phyloP scores from a whole-genome alignment of 2,797 vertebrate genomes.

The Linurgus olivaceus region DNA sequence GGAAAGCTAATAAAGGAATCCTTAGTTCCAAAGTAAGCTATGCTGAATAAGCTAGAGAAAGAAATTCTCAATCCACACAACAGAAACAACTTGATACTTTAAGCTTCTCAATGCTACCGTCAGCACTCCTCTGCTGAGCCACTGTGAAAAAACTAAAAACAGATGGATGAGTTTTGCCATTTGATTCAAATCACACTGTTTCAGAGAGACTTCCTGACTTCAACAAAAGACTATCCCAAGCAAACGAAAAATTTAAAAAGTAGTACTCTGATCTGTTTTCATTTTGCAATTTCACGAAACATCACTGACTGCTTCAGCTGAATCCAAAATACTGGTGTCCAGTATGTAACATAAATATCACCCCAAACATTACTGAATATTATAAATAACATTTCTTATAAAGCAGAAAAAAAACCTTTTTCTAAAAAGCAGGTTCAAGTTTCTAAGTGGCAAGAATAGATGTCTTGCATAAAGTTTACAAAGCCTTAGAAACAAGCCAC shows the following conservation, averaged over 20 bases:
- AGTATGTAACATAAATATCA: not conserved
- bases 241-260: not conserved
- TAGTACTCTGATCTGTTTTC: not conserved
- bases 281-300: not conserved
- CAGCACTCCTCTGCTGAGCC: not conserved
- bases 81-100: constrained; percentile 14
- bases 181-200: not conserved
- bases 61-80: not conserved
- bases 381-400: not conserved
- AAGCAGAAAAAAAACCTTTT: not conserved
- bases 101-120: not conserved
- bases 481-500: not conserved
- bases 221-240: not conserved
- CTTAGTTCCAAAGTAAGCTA: not conserved
- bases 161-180: not conserved
- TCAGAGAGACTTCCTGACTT: not conserved
- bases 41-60: constrained; percentile 1
- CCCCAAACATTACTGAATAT: not conserved
- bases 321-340: not conserved
- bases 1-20: not conserved
- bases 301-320: not conserved
- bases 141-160: not conserved
- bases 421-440: not conserved
- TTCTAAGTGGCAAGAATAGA: not conserved
- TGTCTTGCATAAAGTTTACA: not conserved